Percentiles rank a stretch among this genome's conserved stretches.
These are phyloP conservation scores for Drosophila sechellia DNA, from an alignment of 1,140 invertebrate species.

Conservation along the genomic window DNA sequence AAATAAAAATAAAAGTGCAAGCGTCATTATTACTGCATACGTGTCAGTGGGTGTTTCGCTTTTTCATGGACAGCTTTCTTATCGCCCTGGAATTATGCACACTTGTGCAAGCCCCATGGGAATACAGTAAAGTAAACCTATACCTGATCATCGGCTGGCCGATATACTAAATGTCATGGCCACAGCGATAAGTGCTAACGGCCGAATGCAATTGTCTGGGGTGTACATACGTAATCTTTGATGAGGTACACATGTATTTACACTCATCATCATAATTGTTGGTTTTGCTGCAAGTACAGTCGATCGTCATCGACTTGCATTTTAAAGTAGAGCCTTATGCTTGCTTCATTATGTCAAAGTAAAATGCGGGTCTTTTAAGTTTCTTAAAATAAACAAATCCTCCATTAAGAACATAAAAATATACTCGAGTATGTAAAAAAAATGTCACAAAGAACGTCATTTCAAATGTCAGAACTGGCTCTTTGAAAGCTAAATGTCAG, in stretches of 20 bases:
- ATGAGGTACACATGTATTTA: too few species aligned
- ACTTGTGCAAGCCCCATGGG: constrained; percentile 10
- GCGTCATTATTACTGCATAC: constrained; percentile 23
- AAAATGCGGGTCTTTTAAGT: too few species aligned
- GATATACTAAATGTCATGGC: constrained; percentile 63
- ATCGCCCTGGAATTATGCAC: constrained; percentile 29
- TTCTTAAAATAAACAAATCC: too few species aligned
- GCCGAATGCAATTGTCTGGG: constrained; percentile 5
- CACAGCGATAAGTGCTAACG: constrained; percentile 37
- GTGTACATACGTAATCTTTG: too few species aligned
- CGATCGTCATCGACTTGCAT: not conserved
- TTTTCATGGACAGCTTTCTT: constrained; percentile 26
- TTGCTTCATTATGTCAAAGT: too few species aligned
- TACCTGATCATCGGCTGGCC: constrained; percentile 40
- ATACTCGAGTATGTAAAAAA: too few species aligned
- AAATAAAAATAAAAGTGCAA: constrained; percentile 59
- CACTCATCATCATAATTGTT: too few species aligned
- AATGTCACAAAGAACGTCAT: not conserved
- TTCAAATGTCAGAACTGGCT: not conserved
- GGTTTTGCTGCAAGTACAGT: constrained; percentile 3
- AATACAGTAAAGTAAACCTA: constrained; percentile 9
- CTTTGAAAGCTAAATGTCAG: not conserved
- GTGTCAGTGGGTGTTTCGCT: constrained; percentile 29
- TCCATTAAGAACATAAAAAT: too few species aligned
- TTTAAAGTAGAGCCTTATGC: too few species aligned